A percentile compares a stretch with the other conserved stretches of the same genome.
Evolutionary conservation across 2,797 vertebrate species (phyloP).

Genomic region (Avahi laniger): DNA sequence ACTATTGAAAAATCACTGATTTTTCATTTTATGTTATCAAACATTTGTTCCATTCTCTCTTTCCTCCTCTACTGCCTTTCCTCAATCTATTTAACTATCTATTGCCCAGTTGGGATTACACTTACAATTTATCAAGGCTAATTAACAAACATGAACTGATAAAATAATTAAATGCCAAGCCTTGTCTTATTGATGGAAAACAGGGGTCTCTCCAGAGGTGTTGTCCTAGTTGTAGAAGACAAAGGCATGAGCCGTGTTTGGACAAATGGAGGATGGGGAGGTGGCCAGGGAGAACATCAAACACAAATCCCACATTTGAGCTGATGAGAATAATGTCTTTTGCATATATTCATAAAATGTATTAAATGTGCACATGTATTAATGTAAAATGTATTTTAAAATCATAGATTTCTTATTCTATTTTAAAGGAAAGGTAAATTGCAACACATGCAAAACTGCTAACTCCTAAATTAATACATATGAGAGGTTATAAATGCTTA

Average conservation of each 20-base stretch:
- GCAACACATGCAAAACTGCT: not conserved
- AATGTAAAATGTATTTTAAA: not conserved
- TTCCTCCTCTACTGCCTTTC: not conserved
- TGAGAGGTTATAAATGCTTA: slow-evolving; percentile 21
- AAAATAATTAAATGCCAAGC: not conserved
- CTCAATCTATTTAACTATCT: not conserved
- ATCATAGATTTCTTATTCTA: not conserved
- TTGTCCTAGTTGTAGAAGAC: not conserved
- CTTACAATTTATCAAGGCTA: not conserved
- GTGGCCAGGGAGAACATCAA: not conserved
- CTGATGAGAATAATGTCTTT: not conserved
- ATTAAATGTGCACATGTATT: not conserved
- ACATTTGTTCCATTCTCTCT: not conserved
- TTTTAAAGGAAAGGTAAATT: slow-evolving; percentile 8
- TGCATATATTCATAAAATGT: not conserved
- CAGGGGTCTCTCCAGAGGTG: no score
- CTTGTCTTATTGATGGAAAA: not conserved
- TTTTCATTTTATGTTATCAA: not conserved
- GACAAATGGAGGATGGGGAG: not conserved
- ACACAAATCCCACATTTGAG: not conserved
- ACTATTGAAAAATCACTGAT: not conserved
- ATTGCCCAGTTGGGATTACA: not conserved
- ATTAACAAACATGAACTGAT: not conserved
- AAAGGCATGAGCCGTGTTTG: no score
- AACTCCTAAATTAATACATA: not conserved